Base-by-base conservation (phyloP, 2,113 vertebrate species). In the Otis tarda region DNA sequence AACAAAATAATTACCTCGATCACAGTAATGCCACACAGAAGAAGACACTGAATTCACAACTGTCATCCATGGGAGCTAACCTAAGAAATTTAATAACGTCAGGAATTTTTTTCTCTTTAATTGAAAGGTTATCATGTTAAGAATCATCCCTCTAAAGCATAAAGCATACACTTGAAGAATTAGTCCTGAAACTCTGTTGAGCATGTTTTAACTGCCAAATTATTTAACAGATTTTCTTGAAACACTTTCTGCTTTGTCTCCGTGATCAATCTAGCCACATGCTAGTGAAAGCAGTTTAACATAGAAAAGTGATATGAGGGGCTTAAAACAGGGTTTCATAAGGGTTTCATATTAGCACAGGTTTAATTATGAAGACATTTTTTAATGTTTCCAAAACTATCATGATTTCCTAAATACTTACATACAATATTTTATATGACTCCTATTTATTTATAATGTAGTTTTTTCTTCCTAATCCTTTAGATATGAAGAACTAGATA, bases 1-100 rank as follows among this genome's bases (percentile, higher is more conserved):
- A 92, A 94, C 83, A 94, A 92, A 91, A 92, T 87, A 88, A 94
- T 94, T 95, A 89, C 89, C 57, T 91, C 67, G 0, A 78, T 92
- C 77, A 61, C 64, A 71, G 71, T 21, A 83, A 71, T 49, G 81
- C 52, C 55, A 35, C 45, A 71, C 53, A 91, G 56, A 92, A 93
- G 45, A 61, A 8, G 43, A 83, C 57, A 79, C 31, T 65, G 69
- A 73, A 92, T 84, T 90, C 45, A 50, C 70, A 84, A 28, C 22
- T 81, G 24, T n/a, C 60, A 57, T 60, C 80, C 73, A 28, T 13
- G 18, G 71, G 80, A 78, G 59, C 27, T 70, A 77, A 83, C n/a
- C 31, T 68, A 78, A 63, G 35, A 84, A 49, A 89, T 82, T 22
- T 45, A 67, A 74, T 47, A 50, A 70, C 6, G 4, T 35, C 39